phyloP scores from a whole-genome alignment of 2,113 vertebrate species.

The Daubentonia madagascariensis region DNA sequence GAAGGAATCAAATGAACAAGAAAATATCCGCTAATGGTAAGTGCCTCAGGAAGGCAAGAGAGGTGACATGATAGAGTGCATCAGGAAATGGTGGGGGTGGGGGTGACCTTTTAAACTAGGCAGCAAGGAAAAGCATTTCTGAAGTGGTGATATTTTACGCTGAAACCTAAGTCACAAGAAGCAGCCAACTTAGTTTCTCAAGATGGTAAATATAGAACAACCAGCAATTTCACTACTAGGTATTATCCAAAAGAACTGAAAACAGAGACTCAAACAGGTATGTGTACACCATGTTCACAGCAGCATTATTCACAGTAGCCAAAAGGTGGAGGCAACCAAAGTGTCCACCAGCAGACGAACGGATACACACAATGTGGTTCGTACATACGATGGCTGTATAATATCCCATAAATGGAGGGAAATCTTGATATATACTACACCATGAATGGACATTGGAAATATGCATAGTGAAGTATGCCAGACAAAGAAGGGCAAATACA shows the following conservation, averaged over 20 bases:
- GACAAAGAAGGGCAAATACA: background rate
- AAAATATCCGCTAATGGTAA: rapidly evolving
- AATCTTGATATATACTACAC: background rate
- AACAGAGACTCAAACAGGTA: background rate
- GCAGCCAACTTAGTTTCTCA: background rate
- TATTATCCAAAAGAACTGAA: background rate
- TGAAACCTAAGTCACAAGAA: background rate
- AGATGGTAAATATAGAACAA: background rate
- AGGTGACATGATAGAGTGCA: rapidly evolving
- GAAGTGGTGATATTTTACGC: background rate
- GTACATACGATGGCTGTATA: too few species aligned
- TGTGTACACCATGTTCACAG: rapidly evolving
- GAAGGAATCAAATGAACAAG: background rate
- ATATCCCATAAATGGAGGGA: background rate
- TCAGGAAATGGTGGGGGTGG: background rate
- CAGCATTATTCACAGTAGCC: background rate
- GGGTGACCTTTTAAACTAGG: background rate
- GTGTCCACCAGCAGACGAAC: background rate
- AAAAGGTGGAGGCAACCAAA: background rate
- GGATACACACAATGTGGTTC: background rate
- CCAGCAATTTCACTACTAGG: background rate
- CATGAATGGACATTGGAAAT: background rate
- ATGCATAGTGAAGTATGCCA: background rate
- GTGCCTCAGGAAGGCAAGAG: background rate
- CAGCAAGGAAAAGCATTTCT: background rate